Base-by-base conservation (phyloP, 2,888 invertebrate species). In the Anticlea derivata region DNA sequence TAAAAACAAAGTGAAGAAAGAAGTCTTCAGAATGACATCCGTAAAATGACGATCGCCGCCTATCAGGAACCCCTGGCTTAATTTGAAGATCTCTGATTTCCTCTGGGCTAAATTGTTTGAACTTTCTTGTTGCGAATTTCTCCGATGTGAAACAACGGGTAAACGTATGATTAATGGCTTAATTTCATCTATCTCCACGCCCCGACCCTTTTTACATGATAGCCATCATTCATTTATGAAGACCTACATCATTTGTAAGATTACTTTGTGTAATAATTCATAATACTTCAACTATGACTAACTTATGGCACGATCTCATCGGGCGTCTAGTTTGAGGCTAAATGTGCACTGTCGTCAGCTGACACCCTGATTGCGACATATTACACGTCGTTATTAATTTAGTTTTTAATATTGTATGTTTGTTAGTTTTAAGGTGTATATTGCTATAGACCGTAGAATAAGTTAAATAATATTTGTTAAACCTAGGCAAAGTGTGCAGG, bases 161-260 rank as follows among this genome's bases (percentile, higher is more conserved):
- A 44, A 30, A 34, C 39, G 44, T 44, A 44, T 53, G 53, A 53
- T 53, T 53, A 44, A 53, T 48, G 44, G 12, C 44, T 40, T 44
- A 39, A 45, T 50, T 50, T 50, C 30, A 30, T 35, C 34, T 48
- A 48, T 48, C 39, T 44, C 35, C 29, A 37, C 37, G 43, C 52
- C 17, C 23, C 27, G 26, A 48, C 48, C 53, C 53, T 45, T 48
- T 46, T 37, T 51, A 31, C 48, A 34, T 34, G 47, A 48, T 38
- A 24, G 27, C 38, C 37, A 39, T 53, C 39, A 48, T 48, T 53
- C 44, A 48, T 49, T 39, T 44, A 24, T 24, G 34, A 53, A 35
- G 44, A n/a, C n/a, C n/a, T n/a, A n/a, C n/a, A n/a, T n/a, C n/a
- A n/a, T 34, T 33, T 41, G n/a, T n/a, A n/a, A n/a, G n/a, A n/a